These are phyloP conservation scores for Zaprionus inermis DNA, from an alignment of 1,140 invertebrate species.

Conservation along the genomic window DNA sequence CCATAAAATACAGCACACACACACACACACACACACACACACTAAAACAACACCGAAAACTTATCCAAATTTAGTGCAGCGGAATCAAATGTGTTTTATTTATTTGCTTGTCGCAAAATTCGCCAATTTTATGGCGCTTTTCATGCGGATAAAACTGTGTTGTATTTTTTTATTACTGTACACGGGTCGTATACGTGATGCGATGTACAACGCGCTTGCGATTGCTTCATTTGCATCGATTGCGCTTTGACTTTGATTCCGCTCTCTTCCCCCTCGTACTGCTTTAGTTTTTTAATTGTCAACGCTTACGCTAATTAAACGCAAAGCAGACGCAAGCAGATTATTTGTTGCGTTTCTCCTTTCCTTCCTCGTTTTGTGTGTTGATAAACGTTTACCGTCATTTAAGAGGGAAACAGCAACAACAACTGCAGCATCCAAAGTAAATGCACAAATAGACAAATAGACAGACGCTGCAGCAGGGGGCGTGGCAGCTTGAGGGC, in stretches of 20 bases:
- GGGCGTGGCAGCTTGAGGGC: background rate
- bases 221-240: constrained; percentile 18
- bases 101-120: constrained; percentile 27
- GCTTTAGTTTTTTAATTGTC: constrained; percentile 62
- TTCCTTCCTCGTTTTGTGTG: constrained; percentile 47
- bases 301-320: constrained; percentile 73
- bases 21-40: background rate
- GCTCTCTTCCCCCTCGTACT: too few species aligned
- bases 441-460: constrained; percentile 38
- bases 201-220: too few species aligned
- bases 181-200: constrained; percentile 49
- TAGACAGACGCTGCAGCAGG: constrained; percentile 15
- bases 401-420: constrained; percentile 56
- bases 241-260: background rate
- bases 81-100: constrained; percentile 51
- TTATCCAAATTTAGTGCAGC: constrained; percentile 48
- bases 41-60: constrained; percentile 43
- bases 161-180: background rate
- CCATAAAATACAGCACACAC: constrained; percentile 23
- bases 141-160: constrained; percentile 6
- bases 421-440: constrained; percentile 38
- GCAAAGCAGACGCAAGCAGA: constrained; percentile 33
- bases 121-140: constrained; percentile 30
- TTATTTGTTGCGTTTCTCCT: constrained; percentile 55
- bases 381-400: constrained; percentile 77